Conservation (phyloP, 2,888 invertebrate genomes). For the Minunthozetes semirufus region DNA sequence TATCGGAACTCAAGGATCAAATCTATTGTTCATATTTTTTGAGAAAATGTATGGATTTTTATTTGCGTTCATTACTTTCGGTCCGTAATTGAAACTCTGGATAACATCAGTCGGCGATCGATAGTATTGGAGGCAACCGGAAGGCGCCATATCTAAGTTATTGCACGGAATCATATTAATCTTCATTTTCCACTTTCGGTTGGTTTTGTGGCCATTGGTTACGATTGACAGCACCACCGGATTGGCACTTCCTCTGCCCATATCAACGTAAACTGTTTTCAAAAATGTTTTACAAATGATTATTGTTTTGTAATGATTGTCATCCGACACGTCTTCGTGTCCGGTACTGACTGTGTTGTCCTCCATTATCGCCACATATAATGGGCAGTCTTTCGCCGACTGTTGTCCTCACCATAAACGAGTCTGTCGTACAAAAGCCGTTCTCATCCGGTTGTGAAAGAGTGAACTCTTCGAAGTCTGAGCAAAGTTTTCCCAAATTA, state of each 20-base stretch:
- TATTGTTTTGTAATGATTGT: background rate
- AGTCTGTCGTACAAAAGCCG: constrained; percentile 66
- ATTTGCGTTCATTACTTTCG: constrained; percentile 33
- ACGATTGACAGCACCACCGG: constrained; percentile 67
- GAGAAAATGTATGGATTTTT: background rate
- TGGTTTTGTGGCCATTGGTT: constrained; percentile 42
- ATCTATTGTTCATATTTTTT: background rate
- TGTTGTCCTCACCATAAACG: constrained; percentile 57
- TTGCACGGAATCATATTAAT: constrained; percentile 44
- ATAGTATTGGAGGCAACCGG: constrained; percentile 43
- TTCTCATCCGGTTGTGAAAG: constrained; percentile 50
- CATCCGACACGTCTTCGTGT: background rate
- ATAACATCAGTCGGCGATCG: constrained; percentile 43
- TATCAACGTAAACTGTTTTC: constrained; percentile 73
- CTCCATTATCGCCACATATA: constrained; percentile 72
- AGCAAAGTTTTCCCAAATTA: background rate
- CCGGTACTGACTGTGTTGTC: constrained; percentile 63
- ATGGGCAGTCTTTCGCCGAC: constrained; percentile 55
- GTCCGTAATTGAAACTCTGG: constrained; percentile 43
- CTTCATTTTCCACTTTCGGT: constrained; percentile 43
- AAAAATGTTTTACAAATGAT: too few relatives aligned
- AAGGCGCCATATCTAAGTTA: constrained; percentile 43
- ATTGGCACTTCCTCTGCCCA: constrained; percentile 65
- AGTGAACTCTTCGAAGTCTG: constrained; percentile 67
- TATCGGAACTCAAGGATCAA: background rate